phyloP scores from a whole-genome alignment of 2,113 vertebrate species.

The Perccottus glenii region DNA sequence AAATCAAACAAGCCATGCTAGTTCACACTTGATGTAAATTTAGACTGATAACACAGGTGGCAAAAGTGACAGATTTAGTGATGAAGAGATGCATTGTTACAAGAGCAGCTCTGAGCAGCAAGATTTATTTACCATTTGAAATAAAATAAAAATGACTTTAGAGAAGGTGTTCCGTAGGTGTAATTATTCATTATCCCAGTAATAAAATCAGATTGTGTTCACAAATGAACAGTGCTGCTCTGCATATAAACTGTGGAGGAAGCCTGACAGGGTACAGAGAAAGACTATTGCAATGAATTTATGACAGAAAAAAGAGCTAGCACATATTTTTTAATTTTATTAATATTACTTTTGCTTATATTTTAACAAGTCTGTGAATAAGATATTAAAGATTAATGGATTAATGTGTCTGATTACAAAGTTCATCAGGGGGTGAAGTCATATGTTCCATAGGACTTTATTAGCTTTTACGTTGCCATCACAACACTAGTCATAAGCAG shows the following conservation, averaged over 20 bases:
- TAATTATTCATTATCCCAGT: conserved; percentile 4
- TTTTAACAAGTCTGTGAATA: not conserved
- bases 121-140: not conserved
- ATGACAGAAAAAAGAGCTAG: not conserved
- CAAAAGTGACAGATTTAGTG: conserved; percentile 8
- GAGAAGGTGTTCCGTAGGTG: not conserved
- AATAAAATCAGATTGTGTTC: conserved; percentile 26
- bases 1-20: not conserved
- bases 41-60: not conserved
- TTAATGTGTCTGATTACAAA: not conserved
- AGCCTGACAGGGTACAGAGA: conserved; percentile 1
- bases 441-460: not conserved
- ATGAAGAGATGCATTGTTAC: not conserved
- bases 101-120: not conserved
- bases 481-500: no score
- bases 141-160: conserved; percentile 13
- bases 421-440: not conserved
- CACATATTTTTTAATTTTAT: conserved; percentile 2
- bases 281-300: not conserved
- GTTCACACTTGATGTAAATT: conserved; percentile 2
- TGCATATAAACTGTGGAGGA: not conserved
- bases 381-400: not conserved
- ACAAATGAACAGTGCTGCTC: conserved; percentile 4
- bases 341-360: not conserved
- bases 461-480: not conserved